A percentile compares a stretch with the other conserved stretches of the same genome.
phyloP scores from a whole-genome alignment of 2,888 invertebrate genomes.

The Mycogona germanica region DNA sequence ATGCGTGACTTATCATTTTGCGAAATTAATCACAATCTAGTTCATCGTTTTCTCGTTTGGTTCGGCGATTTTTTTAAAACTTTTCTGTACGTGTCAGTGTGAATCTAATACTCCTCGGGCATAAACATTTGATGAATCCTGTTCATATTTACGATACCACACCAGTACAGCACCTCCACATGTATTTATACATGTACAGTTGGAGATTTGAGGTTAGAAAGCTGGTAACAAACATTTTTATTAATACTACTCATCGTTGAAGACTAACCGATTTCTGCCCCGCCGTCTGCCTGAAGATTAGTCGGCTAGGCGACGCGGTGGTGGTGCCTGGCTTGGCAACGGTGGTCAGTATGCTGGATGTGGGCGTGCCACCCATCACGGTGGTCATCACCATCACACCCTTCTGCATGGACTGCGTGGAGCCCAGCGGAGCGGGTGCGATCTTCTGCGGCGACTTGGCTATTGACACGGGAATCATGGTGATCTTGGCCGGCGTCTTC shows the following conservation, averaged over 20 bases:
- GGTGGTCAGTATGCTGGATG: conserved; percentile 20
- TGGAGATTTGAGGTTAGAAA: too few relatives aligned
- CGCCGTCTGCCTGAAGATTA: conserved; percentile 29
- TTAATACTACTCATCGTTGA: conserved; percentile 9
- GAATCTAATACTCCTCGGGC: too few relatives aligned
- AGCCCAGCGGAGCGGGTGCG: conserved; percentile 44
- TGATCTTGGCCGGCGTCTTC: conserved; percentile 31
- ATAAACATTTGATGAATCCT: too few relatives aligned
- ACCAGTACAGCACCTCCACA: too few relatives aligned
- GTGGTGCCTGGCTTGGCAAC: conserved; percentile 23
- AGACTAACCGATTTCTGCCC: conserved; percentile 8
- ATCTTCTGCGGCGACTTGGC: conserved; percentile 59
- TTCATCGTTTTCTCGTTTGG: too few relatives aligned
- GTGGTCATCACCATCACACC: conserved; percentile 26
- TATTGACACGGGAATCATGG: conserved; percentile 39
- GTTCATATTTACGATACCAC: too few relatives aligned
- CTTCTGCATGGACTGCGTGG: conserved; percentile 22
- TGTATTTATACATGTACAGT: too few relatives aligned
- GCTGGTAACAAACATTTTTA: too few relatives aligned
- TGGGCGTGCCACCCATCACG: conserved; percentile 19
- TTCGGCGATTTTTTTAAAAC: too few relatives aligned
- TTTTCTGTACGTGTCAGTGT: too few relatives aligned
- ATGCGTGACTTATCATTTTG: too few relatives aligned
- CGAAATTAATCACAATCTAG: too few relatives aligned
- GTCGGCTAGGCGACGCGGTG: conserved; percentile 30